Evolutionary conservation across 2,888 invertebrate species (phyloP).

Genomic region (Ctena decussata): DNA sequence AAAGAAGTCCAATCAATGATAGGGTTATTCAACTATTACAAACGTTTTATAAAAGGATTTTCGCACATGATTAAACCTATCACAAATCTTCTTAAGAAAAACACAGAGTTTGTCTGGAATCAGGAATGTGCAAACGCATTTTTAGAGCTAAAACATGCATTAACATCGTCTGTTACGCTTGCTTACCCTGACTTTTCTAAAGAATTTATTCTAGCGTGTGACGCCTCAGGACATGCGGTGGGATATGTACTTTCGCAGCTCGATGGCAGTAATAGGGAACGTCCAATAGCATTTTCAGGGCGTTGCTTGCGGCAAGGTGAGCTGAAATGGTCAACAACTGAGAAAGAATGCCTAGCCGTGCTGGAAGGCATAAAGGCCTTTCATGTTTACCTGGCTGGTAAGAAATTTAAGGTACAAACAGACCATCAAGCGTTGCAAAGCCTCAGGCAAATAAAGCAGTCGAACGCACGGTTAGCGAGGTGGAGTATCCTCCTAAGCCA

Average conservation of each 20-base stretch:
- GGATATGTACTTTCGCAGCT: not conserved
- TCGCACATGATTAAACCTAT: conserved; percentile 76
- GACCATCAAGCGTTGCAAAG: conserved; percentile 62
- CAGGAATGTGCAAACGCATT: conserved; percentile 78
- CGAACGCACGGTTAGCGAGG: too few species aligned
- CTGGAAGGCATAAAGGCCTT: conserved; percentile 42
- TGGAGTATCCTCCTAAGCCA: too few species aligned
- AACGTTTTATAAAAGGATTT: conserved; percentile 81
- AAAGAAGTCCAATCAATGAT: conserved; percentile 57
- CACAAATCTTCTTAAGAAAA: conserved; percentile 75
- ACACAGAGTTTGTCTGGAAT: conserved; percentile 71
- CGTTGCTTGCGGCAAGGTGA: not conserved
- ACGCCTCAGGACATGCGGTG: not conserved
- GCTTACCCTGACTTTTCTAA: conserved; percentile 58
- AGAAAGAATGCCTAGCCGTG: conserved; percentile 40
- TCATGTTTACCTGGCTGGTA: conserved; percentile 46
- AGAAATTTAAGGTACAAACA: conserved; percentile 54
- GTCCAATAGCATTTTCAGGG: not conserved
- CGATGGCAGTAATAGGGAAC: not conserved
- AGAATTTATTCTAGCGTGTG: not conserved
- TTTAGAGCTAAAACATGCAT: conserved; percentile 72
- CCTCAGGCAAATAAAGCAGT: conserved; percentile 11
- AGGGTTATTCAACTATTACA: conserved; percentile 83
- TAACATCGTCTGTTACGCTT: conserved; percentile 62
- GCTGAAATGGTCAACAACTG: not conserved